Evolutionary conservation across 2,797 vertebrate species (phyloP), one percentile per base, ranked within the genome.

Genomic region (Thripadectes ignobilis): DNA sequence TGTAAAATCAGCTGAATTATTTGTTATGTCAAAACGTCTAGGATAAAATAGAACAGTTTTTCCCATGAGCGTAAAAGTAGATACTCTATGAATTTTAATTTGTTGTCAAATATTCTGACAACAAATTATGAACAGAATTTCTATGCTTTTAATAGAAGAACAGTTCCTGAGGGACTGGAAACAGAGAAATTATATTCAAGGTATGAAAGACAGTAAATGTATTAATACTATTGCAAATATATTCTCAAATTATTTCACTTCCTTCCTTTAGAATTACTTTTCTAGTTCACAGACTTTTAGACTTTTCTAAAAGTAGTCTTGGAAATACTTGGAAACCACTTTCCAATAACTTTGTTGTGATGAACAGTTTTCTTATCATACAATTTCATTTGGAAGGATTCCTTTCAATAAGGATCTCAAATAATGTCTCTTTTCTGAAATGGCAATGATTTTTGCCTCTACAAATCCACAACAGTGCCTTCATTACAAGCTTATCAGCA

Each of bases 91-190:
- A 95, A 91, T 95, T 94, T 83, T 85, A 93, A 80, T 94, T 63
- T n/a, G 27, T 51, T 90, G 20, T 49, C 55, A 80, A 81, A 89
- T 93, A 94, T 55, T 59, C 49, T 85, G 66, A 59, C 54, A 78
- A 74, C 32, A 94, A 92, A 90, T 92, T 83, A 80, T 63, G 19
- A 96, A 83, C 17, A 71, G 63, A 73, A 82, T 38, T 94, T 95
- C 49, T 69, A 62, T 0, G 0, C 12, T 34, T 6, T 62, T 91
- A 84, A 80, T 73, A 67, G 71, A 82, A 88, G 14, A 77, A 68
- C 4, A 43, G 18, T 14, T 87, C 51, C 69, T 61, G 26, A 24
- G 57, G 27, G 39, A 76, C 15, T 75, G 12, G 20, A 73, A 92
- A 51, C 21, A n/a, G 38, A 75, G 39, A 84, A 89, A 89, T 84